Conservation (phyloP, 1,140 invertebrate species). For the Monomorium pharaonis region DNA sequence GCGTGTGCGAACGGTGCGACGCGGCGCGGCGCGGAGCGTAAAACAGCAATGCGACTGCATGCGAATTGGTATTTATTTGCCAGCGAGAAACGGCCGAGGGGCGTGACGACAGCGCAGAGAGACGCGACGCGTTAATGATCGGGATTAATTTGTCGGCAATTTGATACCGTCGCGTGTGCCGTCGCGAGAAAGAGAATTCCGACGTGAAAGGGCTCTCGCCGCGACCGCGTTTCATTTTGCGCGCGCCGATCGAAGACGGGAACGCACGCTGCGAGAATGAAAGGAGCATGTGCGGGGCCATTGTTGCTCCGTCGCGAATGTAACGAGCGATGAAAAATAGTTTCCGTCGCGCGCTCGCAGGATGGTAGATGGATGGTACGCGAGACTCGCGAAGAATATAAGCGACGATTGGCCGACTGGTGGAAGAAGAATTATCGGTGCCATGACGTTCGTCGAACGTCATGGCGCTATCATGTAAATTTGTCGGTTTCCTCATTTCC, state of each 20-base stretch:
- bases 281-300: conserved; percentile 31
- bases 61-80: conserved; percentile 17
- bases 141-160: not conserved
- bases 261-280: conserved; percentile 13
- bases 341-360: conserved; percentile 1
- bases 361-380: not conserved
- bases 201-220: not conserved
- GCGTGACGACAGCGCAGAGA: not conserved
- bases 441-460: not conserved
- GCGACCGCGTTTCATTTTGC: conserved; percentile 3
- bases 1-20: not conserved
- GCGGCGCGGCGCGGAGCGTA: not conserved
- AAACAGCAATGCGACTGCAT: not conserved
- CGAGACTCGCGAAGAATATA: not conserved
- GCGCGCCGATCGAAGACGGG: conserved; percentile 15
- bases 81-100: not conserved
- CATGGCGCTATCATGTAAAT: conserved; percentile 47
- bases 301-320: conserved; percentile 22
- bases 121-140: not conserved
- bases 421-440: conserved; percentile 28
- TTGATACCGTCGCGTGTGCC: not conserved
- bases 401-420: not conserved
- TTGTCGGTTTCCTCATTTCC: conserved; percentile 21
- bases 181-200: not conserved
- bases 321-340: conserved; percentile 41